Evolutionary conservation across 2,113 vertebrate species (phyloP).

Genomic region (Tetraodon nigroviridis): DNA sequence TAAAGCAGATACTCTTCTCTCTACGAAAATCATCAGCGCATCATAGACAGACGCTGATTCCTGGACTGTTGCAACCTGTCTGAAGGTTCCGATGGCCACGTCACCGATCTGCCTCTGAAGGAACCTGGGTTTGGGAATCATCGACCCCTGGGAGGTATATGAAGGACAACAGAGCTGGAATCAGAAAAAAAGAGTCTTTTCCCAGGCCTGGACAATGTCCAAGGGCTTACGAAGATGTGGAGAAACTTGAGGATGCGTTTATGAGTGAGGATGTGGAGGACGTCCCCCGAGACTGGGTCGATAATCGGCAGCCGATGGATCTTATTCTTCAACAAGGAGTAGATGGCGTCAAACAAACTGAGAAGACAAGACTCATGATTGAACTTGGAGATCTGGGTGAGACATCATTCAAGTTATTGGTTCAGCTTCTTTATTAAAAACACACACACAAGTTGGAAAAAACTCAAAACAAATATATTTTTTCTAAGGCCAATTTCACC

Average conservation of each 20-base stretch:
- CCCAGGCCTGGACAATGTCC: background rate
- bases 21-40: slow-evolving; percentile 87
- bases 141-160: slow-evolving; percentile 72
- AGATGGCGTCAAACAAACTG: slow-evolving; percentile 93
- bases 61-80: slow-evolving; percentile 79
- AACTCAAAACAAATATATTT: too few relatives aligned
- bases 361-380: slow-evolving; percentile 17
- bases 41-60: slow-evolving; percentile 80
- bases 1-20: slow-evolving; percentile 87
- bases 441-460: too few relatives aligned
- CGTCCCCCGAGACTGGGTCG: slow-evolving; percentile 85
- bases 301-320: slow-evolving; percentile 93
- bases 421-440: too few relatives aligned
- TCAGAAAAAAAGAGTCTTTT: background rate
- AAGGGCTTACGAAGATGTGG: slow-evolving; percentile 80
- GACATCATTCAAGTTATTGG: too few relatives aligned
- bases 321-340: slow-evolving; percentile 89
- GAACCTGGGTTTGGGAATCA: slow-evolving; percentile 84
- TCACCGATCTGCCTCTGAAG: slow-evolving; percentile 84
- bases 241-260: slow-evolving; percentile 97
- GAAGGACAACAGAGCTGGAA: background rate
- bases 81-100: slow-evolving; percentile 86
- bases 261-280: slow-evolving; percentile 94
- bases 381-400: background rate
- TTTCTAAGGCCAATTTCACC: slow-evolving; percentile 62